These are phyloP conservation scores for Drosophila heteroneura DNA, from an alignment of 2,888 invertebrate genomes.

Conservation along the genomic window DNA sequence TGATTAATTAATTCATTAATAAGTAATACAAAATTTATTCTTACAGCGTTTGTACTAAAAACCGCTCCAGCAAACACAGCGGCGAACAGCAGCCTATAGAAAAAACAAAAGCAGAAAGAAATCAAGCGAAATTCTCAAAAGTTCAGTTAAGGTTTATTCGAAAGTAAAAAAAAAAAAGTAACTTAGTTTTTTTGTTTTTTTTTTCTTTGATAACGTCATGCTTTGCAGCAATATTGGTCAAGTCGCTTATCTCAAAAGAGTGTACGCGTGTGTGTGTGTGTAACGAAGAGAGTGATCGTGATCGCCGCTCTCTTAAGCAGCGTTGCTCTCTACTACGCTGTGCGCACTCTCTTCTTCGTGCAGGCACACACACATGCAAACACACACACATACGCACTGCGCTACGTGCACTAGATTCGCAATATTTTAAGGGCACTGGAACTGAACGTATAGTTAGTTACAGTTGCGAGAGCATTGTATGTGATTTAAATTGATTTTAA, in stretches of 20 bases:
- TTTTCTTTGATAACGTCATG: conserved; percentile 16
- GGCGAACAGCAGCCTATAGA: conserved; percentile 83
- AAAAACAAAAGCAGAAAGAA: neutral
- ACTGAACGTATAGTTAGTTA: neutral
- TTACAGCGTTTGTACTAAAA: conserved; percentile 83
- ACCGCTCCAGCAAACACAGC: conserved; percentile 82
- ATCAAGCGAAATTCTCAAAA: neutral
- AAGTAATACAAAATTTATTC: conserved; percentile 18
- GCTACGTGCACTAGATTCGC: neutral
- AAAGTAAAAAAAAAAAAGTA: neutral
- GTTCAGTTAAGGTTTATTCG: conserved; percentile 3
- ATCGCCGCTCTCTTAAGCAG: conserved; percentile 35
- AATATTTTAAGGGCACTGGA: conserved; percentile 38
- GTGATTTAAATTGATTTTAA: neutral
- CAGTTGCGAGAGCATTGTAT: conserved; percentile 2
- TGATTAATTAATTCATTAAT: neutral
- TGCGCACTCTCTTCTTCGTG: conserved; percentile 2
- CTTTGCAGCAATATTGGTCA: conserved; percentile 1
- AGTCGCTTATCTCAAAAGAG: conserved; percentile 33
- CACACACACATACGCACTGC: neutral
- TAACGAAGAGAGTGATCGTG: conserved; percentile 2
- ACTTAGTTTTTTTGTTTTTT: conserved; percentile 1
- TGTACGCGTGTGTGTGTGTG: neutral
- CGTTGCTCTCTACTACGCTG: conserved; percentile 18
- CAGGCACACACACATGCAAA: neutral